Conservation (phyloP, 2,113 vertebrate genomes). For the Fregetta grallaria region DNA sequence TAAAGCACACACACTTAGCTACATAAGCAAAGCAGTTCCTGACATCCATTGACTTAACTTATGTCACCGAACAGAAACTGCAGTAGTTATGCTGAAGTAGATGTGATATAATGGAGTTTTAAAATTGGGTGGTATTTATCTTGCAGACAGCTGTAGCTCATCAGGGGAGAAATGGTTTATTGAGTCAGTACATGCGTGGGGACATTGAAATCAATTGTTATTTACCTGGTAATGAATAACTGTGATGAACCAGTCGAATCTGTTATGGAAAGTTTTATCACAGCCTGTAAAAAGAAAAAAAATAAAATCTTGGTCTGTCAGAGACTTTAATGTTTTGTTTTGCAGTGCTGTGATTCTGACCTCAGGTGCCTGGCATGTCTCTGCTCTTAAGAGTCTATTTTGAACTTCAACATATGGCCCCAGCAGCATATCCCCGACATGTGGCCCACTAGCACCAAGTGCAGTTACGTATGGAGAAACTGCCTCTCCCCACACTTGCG, state of each 20-base stretch:
- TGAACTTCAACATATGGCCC: background rate
- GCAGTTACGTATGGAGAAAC: background rate
- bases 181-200: background rate
- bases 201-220: slow-evolving; percentile 20
- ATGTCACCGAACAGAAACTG: background rate
- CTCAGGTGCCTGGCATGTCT: background rate
- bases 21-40: background rate
- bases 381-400: background rate
- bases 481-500: background rate
- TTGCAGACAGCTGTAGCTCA: slow-evolving; percentile 3
- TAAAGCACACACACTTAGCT: background rate
- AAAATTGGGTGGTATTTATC: slow-evolving; percentile 11
- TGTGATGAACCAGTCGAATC: background rate
- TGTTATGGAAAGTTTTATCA: background rate
- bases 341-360: background rate
- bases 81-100: background rate
- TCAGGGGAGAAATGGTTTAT: slow-evolving; percentile 14
- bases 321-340: background rate
- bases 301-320: background rate
- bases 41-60: background rate
- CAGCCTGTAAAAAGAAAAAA: background rate
- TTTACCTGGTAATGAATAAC: slow-evolving; percentile 48
- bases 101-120: background rate
- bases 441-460: background rate
- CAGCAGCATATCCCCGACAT: background rate